Evolutionary conservation across 2,113 vertebrate species (phyloP).

Genomic region (Siphamia tubifer): DNA sequence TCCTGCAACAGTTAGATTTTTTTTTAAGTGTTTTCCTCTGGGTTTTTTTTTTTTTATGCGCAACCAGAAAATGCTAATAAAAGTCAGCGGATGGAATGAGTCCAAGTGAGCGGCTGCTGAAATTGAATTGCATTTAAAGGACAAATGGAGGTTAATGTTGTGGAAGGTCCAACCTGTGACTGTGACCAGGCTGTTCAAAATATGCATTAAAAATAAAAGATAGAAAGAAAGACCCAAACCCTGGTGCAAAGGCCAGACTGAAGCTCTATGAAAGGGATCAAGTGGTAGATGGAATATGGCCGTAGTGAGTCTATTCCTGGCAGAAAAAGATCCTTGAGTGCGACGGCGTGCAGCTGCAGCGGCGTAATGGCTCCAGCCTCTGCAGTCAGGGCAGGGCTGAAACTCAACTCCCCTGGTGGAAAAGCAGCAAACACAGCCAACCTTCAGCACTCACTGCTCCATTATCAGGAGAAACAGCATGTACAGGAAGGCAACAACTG

Average conservation of each 20-base stretch:
- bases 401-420: slow-evolving; percentile 3
- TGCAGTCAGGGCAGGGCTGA: slow-evolving; percentile 30
- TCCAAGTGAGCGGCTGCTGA: not conserved
- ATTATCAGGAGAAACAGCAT: not conserved
- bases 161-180: not conserved
- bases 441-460: not conserved
- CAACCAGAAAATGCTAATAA: too few relatives aligned
- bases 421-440: not conserved
- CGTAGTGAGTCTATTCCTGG: not conserved
- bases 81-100: too few relatives aligned
- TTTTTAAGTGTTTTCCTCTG: too few relatives aligned
- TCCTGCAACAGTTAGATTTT: too few relatives aligned
- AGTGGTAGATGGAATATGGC: not conserved
- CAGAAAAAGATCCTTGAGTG: not conserved
- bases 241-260: not conserved
- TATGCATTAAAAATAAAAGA: slow-evolving; percentile 1
- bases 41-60: too few relatives aligned
- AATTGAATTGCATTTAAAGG: not conserved
- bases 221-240: not conserved
- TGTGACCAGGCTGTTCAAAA: not conserved
- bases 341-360: not conserved
- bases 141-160: slow-evolving; percentile 4
- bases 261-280: not conserved
- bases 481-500: not conserved
- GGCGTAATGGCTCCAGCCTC: not conserved